phyloP scores from a whole-genome alignment of 1,140 invertebrate genomes.

The Trachymyrmex septentrionalis region DNA sequence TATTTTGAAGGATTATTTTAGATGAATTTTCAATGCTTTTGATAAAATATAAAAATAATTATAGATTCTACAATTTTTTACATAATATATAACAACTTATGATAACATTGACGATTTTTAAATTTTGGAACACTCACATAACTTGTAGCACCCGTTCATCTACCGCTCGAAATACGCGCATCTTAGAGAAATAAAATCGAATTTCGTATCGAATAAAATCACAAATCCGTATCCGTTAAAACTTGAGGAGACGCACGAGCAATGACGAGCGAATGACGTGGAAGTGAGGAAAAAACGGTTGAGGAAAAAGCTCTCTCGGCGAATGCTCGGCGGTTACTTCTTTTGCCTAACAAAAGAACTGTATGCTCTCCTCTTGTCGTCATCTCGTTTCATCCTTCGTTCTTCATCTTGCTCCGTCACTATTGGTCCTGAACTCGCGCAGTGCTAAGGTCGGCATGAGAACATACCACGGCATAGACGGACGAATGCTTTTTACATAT shows the following conservation, averaged over 20 bases:
- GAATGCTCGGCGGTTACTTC: conserved; percentile 75
- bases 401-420: conserved; percentile 26
- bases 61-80: conserved; percentile 3
- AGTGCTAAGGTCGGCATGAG: conserved; percentile 59
- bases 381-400: conserved; percentile 23
- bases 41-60: background rate
- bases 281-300: conserved; percentile 76
- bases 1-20: background rate
- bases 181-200: conserved; percentile 9
- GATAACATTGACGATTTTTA: background rate
- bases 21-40: background rate
- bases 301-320: conserved; percentile 66
- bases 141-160: background rate
- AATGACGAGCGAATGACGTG: conserved; percentile 59
- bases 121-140: background rate
- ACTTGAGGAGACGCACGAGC: conserved; percentile 18
- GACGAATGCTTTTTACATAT: conserved; percentile 75
- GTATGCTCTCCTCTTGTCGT: conserved; percentile 47
- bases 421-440: conserved; percentile 62
- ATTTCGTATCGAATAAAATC: conserved; percentile 28
- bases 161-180: background rate
- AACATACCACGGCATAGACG: conserved; percentile 61
- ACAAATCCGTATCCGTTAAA: conserved; percentile 58
- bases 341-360: conserved; percentile 80
- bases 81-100: background rate